Evolutionary conservation across 2,888 invertebrate genomes (phyloP).

Genomic region (Drosophila vallismaia): DNA sequence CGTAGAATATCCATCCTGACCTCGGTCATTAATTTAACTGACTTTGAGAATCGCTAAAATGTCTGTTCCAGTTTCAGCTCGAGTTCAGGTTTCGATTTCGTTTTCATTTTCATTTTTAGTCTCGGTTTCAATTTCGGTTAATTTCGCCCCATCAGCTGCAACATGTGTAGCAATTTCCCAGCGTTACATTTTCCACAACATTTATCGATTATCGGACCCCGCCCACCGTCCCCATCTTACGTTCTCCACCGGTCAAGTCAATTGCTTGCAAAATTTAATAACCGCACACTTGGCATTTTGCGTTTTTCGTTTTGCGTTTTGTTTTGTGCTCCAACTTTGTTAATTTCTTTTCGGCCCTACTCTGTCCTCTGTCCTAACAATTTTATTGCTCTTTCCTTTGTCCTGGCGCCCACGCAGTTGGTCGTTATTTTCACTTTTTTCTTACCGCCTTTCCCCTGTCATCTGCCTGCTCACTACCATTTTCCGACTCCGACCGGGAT

Average conservation of each 20-base stretch:
- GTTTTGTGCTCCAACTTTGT: conserved; percentile 38
- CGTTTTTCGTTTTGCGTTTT: conserved; percentile 46
- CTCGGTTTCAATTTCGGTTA: conserved; percentile 41
- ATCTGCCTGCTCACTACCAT: conserved; percentile 12
- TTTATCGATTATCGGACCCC: conserved; percentile 69
- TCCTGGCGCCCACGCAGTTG: conserved; percentile 24
- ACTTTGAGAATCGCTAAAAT: conserved; percentile 15
- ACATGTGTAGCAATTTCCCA: conserved; percentile 62
- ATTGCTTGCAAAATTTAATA: conserved; percentile 63
- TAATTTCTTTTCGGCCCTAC: conserved; percentile 39
- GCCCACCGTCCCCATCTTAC: conserved; percentile 5
- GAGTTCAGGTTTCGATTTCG: conserved; percentile 22
- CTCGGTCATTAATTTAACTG: conserved; percentile 30
- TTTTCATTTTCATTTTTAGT: conserved; percentile 16
- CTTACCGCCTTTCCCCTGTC: conserved; percentile 15
- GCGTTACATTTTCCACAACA: conserved; percentile 57
- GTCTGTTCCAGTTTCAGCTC: conserved; percentile 25
- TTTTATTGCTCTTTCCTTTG: conserved; percentile 24
- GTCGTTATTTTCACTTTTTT: conserved; percentile 45
- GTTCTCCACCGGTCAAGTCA: conserved; percentile 43
- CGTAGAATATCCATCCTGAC: conserved; percentile 28
- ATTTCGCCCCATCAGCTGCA: conserved; percentile 56
- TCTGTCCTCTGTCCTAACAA: conserved; percentile 1
- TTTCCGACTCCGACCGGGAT: neutral
- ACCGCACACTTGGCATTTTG: conserved; percentile 49